Evolutionary conservation across 2,113 vertebrate genomes (phyloP).

Genomic region (Diadophis punctatus): DNA sequence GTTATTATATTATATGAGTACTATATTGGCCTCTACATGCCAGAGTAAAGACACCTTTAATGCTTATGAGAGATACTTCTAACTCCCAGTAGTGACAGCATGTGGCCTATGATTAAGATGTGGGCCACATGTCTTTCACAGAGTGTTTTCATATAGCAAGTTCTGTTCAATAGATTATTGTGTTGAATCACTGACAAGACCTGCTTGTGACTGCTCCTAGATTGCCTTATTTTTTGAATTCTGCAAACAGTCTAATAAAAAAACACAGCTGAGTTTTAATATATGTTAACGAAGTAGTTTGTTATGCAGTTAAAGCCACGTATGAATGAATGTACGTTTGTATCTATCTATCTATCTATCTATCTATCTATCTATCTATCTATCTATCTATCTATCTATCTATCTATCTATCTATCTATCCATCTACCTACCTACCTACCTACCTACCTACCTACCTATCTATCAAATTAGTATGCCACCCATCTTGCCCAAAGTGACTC

Average conservation of each 20-base stretch:
- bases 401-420: too few species aligned
- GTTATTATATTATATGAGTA: neutral
- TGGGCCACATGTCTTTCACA: neutral
- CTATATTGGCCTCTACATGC: neutral
- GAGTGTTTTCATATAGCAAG: neutral
- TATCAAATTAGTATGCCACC: neutral
- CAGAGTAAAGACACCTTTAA: neutral
- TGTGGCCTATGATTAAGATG: neutral
- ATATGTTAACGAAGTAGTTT: neutral
- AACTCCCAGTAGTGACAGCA: neutral
- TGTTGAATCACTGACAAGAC: neutral
- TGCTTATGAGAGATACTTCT: neutral
- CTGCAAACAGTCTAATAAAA: neutral
- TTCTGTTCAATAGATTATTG: neutral
- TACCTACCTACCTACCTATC: too few species aligned
- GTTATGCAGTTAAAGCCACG: neutral
- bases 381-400: too few species aligned
- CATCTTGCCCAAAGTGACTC: neutral
- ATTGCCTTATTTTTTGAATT: neutral
- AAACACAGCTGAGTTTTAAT: neutral
- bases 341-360: neutral
- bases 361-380: too few species aligned
- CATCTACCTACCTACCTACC: too few species aligned
- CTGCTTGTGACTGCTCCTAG: neutral
- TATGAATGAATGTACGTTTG: neutral